A percentile compares a stretch with the other conserved stretches of the same genome.
Evolutionary conservation across 2,888 invertebrate species (phyloP).

Genomic region (Dryobotodes eremita): DNA sequence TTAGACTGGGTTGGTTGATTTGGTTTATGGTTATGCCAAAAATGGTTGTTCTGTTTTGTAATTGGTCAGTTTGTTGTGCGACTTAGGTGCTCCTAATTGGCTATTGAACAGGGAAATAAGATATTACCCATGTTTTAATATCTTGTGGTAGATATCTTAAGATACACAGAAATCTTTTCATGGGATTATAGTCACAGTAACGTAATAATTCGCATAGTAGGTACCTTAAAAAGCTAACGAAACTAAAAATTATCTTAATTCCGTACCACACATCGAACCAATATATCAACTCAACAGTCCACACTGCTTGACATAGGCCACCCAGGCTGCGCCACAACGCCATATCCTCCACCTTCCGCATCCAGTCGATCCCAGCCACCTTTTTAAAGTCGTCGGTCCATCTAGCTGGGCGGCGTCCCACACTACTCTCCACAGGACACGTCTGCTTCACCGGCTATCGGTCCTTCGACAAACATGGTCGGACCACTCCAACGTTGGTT

Average conservation of each 20-base stretch:
- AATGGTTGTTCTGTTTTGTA: conserved; percentile 15
- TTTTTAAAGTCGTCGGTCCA: background rate
- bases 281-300: background rate
- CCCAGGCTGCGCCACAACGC: no score
- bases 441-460: no score
- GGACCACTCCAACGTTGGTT: no score
- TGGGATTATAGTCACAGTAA: background rate
- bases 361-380: no score
- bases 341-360: no score
- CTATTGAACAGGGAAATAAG: background rate
- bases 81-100: conserved; percentile 22
- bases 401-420: no score
- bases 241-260: no score
- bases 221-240: background rate
- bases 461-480: no score
- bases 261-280: background rate
- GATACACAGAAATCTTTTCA: background rate
- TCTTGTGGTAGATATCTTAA: background rate
- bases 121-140: background rate
- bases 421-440: no score
- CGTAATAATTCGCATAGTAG: background rate
- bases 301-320: background rate
- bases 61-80: conserved; percentile 12
- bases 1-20: conserved; percentile 32
- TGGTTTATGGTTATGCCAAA: conserved; percentile 15